A percentile compares a stretch with the other conserved stretches of the same genome.
Conservation (phyloP, 2,113 vertebrate genomes). For the Ia io region DNA sequence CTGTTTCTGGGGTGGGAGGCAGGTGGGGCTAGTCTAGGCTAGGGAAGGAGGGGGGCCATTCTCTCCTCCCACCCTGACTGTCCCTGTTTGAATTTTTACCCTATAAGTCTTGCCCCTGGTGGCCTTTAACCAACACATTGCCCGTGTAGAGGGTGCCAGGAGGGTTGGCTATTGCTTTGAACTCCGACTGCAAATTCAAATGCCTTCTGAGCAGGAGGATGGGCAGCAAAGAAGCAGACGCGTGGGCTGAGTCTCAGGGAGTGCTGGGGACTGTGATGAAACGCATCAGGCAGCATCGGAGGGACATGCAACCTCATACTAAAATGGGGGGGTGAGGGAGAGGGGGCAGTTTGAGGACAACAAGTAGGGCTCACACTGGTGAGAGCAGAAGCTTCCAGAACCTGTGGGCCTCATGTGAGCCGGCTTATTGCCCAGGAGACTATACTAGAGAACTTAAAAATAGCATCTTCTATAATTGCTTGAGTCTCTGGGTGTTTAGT, state of each 20-base stretch:
- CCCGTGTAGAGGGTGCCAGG: neutral
- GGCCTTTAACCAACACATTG: neutral
- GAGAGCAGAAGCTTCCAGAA: slow-evolving; percentile 43
- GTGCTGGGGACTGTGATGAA: neutral
- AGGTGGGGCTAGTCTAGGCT: neutral
- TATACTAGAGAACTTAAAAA: slow-evolving; percentile 66
- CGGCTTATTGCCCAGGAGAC: slow-evolving; percentile 45
- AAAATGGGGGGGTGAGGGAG: neutral
- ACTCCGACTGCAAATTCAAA: neutral
- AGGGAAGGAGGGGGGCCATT: rapidly evolving
- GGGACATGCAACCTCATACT: neutral
- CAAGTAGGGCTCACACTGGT: neutral
- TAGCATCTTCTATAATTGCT: slow-evolving; percentile 72
- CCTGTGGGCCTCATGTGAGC: neutral
- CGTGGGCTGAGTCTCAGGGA: rapidly evolving
- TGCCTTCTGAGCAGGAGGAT: rapidly evolving
- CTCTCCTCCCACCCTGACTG: neutral
- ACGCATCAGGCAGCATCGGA: neutral
- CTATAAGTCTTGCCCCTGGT: neutral
- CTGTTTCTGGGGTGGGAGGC: neutral
- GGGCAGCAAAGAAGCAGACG: neutral
- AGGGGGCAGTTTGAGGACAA: neutral
- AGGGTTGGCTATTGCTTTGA: neutral
- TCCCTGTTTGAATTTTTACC: neutral
- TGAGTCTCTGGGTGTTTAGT: slow-evolving; percentile 68